Evolutionary conservation across 2,113 vertebrate species (phyloP), one percentile per base, ranked within the genome.

Genomic region (Poeciliopsis prolifica): DNA sequence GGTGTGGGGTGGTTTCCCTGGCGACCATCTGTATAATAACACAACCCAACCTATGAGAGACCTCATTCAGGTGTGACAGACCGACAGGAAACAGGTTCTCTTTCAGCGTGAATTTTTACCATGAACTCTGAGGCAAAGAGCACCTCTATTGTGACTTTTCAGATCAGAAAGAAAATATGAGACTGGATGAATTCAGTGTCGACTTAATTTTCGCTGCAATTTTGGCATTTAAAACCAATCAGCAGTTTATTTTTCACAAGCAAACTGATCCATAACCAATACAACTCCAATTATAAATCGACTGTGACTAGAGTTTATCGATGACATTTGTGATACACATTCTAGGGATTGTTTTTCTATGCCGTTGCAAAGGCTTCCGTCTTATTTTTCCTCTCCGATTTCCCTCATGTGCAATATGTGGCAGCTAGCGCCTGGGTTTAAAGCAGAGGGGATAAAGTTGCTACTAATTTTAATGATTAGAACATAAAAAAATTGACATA

Each of bases 1-100:
- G 91, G 91, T 91, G 91, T 90, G 89, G 87, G 88, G 61, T 80
- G 82, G 92, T 93, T 91, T 70, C 91, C 89, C 79, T 82, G 86
- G 89, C 3, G 74, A 93, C 84, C 29, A 9, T 65, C 65, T 74
- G 74, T 68, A 83, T 61, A 58, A 58, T 58, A 86, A 91, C 79
- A 89, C 85, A 86, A 87, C 79, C 86, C 54, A 64, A 67, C 75
- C 65, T 63, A 7, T 40, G 40, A 79, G 74, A 70, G 85, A 89
- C 80, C 73, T 92, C 69, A 66, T 87, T 85, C 82, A 87, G 84
- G 83, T 90, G 77, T 80, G 92, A 90, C 86, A 68, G 76, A 33
- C 68, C 9, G 79, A 75, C 86, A 73, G 87, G 75, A 81, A 79
- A 73, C 61, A 68, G 33, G 74, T 72, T 70, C 24, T 82, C 69